Conservation (phyloP, 2,888 invertebrate species). For the Pammene aurita region DNA sequence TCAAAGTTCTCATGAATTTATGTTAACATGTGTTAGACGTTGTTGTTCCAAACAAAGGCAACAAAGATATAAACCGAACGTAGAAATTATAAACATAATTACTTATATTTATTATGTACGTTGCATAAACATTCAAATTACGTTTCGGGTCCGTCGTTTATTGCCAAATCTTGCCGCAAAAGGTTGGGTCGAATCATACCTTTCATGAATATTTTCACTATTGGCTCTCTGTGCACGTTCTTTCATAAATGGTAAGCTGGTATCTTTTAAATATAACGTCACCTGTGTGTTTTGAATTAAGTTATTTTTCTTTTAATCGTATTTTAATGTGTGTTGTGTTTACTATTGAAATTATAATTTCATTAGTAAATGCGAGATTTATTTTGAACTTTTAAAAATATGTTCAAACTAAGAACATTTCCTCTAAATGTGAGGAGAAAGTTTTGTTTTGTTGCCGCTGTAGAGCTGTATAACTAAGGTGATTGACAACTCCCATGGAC, state of each 20-base stretch:
- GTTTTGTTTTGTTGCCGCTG: too few species aligned
- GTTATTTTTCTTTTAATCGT: neutral
- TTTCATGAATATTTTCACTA: constrained; percentile 58
- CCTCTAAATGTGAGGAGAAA: too few species aligned
- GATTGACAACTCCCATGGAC: too few species aligned
- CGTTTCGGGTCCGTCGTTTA: constrained; percentile 52
- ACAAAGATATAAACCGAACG: constrained; percentile 45
- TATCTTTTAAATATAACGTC: constrained; percentile 49
- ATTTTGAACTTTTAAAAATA: too few species aligned
- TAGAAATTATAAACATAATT: constrained; percentile 44
- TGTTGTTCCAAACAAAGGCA: constrained; percentile 36
- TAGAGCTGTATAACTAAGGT: too few species aligned
- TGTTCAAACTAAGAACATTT: too few species aligned
- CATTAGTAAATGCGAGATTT: too few species aligned
- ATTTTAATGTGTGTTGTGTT: neutral
- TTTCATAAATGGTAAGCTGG: constrained; percentile 49
- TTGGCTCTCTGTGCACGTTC: constrained; percentile 56
- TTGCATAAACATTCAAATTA: constrained; percentile 58
- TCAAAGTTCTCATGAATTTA: constrained; percentile 15
- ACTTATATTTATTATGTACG: constrained; percentile 38
- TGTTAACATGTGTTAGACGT: constrained; percentile 22
- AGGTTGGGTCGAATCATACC: constrained; percentile 54
- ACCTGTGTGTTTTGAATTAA: constrained; percentile 7
- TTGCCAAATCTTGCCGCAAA: constrained; percentile 54
- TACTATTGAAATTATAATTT: too few species aligned